Base-by-base conservation (phyloP, 2,797 vertebrate genomes). In the Loris lydekkerianus region DNA sequence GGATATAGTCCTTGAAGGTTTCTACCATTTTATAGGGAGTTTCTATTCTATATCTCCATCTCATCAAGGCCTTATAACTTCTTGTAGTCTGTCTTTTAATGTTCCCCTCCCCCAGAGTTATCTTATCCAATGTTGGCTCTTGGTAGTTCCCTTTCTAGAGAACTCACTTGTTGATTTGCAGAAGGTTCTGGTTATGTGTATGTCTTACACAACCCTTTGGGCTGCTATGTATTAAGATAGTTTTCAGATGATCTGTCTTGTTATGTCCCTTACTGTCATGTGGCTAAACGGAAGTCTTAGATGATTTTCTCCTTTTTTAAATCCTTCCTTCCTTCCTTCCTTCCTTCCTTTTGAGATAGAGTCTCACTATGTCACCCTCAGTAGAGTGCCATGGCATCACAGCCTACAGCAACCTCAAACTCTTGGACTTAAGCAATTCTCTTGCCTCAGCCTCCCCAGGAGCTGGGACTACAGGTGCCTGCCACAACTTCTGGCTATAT, bases 161-260 rank as follows among this genome's bases (percentile, higher is more conserved):
- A 75, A 11, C 85, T 78, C 34, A 37, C 77, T 77, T 89, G 56
- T 78, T 46, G 20, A n/a, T 94, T 89, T 61, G 60, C 31, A 85
- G 73, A 83, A 82, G 49, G 11, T 78, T 18, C n/a, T 91, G 27
- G 34, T 81, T 63, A 15, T 72, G 5, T 58, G 76, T 63, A 18
- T 72, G 4, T 49, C 5, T 61, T 85, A 87, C 27, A 43, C 4
- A 72, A 18, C 7, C 53, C 34, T 84, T 77, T 6, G 15, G 58
- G 25, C 63, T 96, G 49, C 83, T 77, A 2, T 23, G 23, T 73
- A 82, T 75, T 69, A 86, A 91, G 58, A 70, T n/a, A 17, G 27
- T 83, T 46, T 89, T 90, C 46, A 91, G 37, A 69, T 91, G 11
- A 37, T 60, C 31, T 60, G 0, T 80, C 43, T 83, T 93, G 40